These are phyloP conservation scores for Brenthis hecate DNA, from an alignment of 2,888 invertebrate genomes.

Conservation along the genomic window DNA sequence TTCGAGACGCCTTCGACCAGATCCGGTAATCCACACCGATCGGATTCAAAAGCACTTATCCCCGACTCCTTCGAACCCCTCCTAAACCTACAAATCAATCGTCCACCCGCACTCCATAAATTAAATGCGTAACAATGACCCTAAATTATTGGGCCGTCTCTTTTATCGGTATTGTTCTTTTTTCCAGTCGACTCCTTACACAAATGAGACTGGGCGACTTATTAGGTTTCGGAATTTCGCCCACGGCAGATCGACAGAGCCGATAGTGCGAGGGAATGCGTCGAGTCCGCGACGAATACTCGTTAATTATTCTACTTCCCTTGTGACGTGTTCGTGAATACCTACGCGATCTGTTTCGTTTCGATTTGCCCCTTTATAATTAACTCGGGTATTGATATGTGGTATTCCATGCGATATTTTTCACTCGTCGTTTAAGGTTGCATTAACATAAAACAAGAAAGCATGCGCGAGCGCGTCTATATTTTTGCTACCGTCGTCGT, in stretches of 20 bases:
- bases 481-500: slow-evolving; percentile 79
- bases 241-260: slow-evolving; percentile 67
- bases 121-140: slow-evolving; percentile 80
- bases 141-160: slow-evolving; percentile 79
- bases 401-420: slow-evolving; percentile 72
- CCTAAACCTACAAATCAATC: slow-evolving; percentile 79
- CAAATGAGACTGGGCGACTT: slow-evolving; percentile 80
- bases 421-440: slow-evolving; percentile 64
- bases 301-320: slow-evolving; percentile 74
- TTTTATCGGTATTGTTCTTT: slow-evolving; percentile 76
- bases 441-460: slow-evolving; percentile 81
- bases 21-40: slow-evolving; percentile 42
- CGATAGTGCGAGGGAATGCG: slow-evolving; percentile 60
- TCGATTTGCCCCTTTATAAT: slow-evolving; percentile 20
- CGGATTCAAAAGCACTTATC: slow-evolving; percentile 66
- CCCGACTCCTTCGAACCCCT: slow-evolving; percentile 62
- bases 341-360: slow-evolving; percentile 27
- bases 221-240: slow-evolving; percentile 78
- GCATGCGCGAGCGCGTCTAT: slow-evolving; percentile 72
- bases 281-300: slow-evolving; percentile 48
- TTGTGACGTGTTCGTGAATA: slow-evolving; percentile 39
- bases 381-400: slow-evolving; percentile 53
- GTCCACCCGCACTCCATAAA: slow-evolving; percentile 78
- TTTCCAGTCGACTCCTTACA: slow-evolving; percentile 69
- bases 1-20: slow-evolving; percentile 45